Evolutionary conservation across 2,113 vertebrate genomes (phyloP), one percentile per base, ranked within the genome.

Genomic region (Cranoglanis bouderius): DNA sequence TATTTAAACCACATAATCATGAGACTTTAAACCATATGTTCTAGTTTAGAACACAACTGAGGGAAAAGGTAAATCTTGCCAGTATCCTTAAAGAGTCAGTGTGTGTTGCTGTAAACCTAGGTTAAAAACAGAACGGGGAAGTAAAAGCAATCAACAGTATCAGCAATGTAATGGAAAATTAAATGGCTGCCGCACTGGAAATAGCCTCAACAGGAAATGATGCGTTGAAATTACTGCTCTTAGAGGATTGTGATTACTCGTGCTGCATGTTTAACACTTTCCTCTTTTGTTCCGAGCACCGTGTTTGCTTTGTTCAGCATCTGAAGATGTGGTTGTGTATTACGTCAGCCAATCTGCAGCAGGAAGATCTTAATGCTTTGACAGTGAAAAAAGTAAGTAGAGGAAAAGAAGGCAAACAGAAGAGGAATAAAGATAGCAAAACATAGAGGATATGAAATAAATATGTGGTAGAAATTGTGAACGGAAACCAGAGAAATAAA

Each of bases 121-220:
- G 12, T 32, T 82, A 38, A 26, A 53, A 57, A 57, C 32, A 57
- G 80, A 57, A 57, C 21, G 19, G 19, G n/a, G n/a, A 82, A 82
- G 51, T 35, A 38, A 82, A 82, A 82, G 55, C 35, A 82, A 82
- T 82, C 55, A 53, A 53, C 14, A 32, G 77, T 51, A 80, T 80
- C 46, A 53, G 77, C 29, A 82, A 40, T 40, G 81, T 38, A 59
- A 82, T 40, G 81, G 81, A 82, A 82, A 82, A 59, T 82, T 59
- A 82, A 82, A 82, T 40, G 51, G 78, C 49, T 1, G 1, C 78
- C 0, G 7, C 19, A 46, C 40, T 65, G 59, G 61, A 84, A 84
- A 84, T 67, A 46, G 84, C 84, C 40, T 70, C 63, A 35, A 63
- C 84, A 85, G 84, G 61, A 85, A 67, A 85, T 51, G 40, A 55